Base-by-base conservation (phyloP, 2,888 invertebrate species). In the Nebria salina region DNA sequence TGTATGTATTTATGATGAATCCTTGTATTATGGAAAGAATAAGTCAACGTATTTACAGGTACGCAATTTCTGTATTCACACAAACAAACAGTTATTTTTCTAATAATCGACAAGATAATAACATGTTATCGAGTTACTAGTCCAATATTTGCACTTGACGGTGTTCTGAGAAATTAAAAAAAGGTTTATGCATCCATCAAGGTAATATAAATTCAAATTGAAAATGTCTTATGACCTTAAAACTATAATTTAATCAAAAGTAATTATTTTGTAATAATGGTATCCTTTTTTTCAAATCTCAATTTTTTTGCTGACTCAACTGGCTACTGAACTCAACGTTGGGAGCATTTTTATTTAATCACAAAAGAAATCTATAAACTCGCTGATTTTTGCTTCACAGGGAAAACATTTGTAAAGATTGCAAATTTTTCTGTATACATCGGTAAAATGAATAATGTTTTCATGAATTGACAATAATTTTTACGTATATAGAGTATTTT, bases 21-120 rank as follows among this genome's bases (percentile, higher is more conserved):
- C 70, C 70, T 20, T 54, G 54, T 54, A 54, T 13, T 54, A 54
- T 13, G 13, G 54, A 54, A 54, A 54, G 54, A 54, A 54, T 54
- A 54, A 54, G 54, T 54, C 54, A 54, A 54, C 13, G 54, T 11
- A 54, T 54, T 54, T 25, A 20, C 70, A 70, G 34, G 70, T 70
- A 54, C 70, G 70, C 70, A 70, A 70, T 70, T 70, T 70, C 70
- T 70, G 8, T 70, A 26, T 20, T 8, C 66, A 66, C 15, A 66
- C 66, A 66, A 15, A 15, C 25, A 66, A 15, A 66, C 66, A 66
- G 25, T n/a, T 25, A 75, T 75, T 75, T 75, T 77, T 70, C 70
- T 77, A 77, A 77, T 77, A 42, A 70, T 20, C 77, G 77, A 68
- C 77, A 68, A 68, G 77, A 77, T 77, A 77, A 77, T 68, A 70